Percentiles rank a stretch among this genome's conserved stretches.
phyloP scores from a whole-genome alignment of 2,888 invertebrate species.

The Meghimatium bilineatum region DNA sequence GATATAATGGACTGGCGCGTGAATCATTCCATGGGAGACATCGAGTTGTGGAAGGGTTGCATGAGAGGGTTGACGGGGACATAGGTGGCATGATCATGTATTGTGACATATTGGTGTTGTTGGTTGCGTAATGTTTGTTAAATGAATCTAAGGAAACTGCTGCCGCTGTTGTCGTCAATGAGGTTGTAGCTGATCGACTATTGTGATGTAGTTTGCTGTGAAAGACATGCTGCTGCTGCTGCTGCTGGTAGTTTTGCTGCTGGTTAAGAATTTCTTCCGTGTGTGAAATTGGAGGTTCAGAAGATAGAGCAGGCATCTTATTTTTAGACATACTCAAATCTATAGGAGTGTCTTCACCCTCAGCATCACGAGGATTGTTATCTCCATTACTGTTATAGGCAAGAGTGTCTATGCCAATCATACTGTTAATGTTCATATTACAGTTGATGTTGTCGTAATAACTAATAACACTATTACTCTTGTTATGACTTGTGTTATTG shows the following conservation, averaged over 20 bases:
- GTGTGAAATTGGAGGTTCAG: too few species aligned
- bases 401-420: not conserved
- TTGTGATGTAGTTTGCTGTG: too few species aligned
- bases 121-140: not conserved
- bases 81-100: not conserved
- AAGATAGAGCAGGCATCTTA: not conserved
- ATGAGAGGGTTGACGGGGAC: not conserved
- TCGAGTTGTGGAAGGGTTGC: not conserved
- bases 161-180: slow-evolving; percentile 1
- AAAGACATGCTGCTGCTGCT: not conserved
- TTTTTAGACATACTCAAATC: slow-evolving; percentile 20
- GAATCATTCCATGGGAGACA: not conserved
- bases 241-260: not conserved
- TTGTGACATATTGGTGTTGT: not conserved
- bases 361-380: not conserved
- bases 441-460: not conserved
- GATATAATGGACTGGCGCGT: not conserved
- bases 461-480: too few species aligned
- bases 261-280: not conserved
- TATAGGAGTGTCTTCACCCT: slow-evolving; percentile 8
- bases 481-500: not conserved
- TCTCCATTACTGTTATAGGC: not conserved
- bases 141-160: not conserved
- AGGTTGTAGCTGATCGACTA: not conserved
- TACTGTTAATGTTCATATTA: not conserved